Conservation (phyloP, 2,113 vertebrate species). For the human region GRCh38 chr17:47182501-47183000, state of each 20-base stretch:
- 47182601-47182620: not conserved
- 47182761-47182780: not conserved
- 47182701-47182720: not conserved
- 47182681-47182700: not conserved
- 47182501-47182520: not conserved
- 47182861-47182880: conserved; percentile 2
- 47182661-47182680: not conserved
- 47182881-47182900: not conserved
- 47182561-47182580: not conserved
- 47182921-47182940: not conserved
- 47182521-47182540: not conserved
- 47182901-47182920: not conserved
- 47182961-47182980: not conserved
- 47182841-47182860: not conserved
- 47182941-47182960: not conserved
- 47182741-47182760: not conserved
- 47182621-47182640: not conserved
- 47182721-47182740: not conserved
- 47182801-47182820: not conserved
- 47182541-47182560: not conserved
- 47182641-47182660: conserved; percentile 5
- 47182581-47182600: not conserved
- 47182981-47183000: not conserved
- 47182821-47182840: not conserved
- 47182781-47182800: not conserved